Conservation (phyloP, 2,797 vertebrate species). For the Carduelis carduelis region DNA sequence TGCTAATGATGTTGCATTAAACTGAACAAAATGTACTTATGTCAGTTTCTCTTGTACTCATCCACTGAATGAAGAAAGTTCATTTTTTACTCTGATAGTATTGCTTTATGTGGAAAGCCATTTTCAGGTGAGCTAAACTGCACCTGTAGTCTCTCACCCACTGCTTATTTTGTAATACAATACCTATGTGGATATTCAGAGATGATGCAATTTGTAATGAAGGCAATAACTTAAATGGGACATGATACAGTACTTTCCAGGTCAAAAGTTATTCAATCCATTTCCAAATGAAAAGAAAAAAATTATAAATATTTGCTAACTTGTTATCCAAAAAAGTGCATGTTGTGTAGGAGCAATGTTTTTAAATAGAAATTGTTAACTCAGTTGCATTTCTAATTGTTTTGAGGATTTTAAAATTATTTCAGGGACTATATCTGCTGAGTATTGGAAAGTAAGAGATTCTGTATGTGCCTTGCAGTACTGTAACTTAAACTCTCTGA, state of each 20-base stretch:
- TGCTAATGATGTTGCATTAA: slow-evolving; percentile 57
- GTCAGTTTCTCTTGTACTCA: slow-evolving; percentile 31
- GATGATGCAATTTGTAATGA: slow-evolving; percentile 55
- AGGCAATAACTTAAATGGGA: slow-evolving; percentile 71
- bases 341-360: slow-evolving; percentile 68
- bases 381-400: slow-evolving; percentile 79
- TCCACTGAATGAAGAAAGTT: slow-evolving; percentile 19
- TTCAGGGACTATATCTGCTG: slow-evolving; percentile 79
- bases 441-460: slow-evolving; percentile 71
- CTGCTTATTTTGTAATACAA: slow-evolving; percentile 15
- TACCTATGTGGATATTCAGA: slow-evolving; percentile 43
- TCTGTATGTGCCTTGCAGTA: slow-evolving; percentile 83
- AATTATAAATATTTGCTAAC: slow-evolving; percentile 66
- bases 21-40: slow-evolving; percentile 45
- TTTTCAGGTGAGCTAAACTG: not conserved
- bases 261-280: slow-evolving; percentile 36
- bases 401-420: slow-evolving; percentile 71
- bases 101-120: not conserved
- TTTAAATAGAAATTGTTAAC: slow-evolving; percentile 72
- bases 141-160: not conserved
- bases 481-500: slow-evolving; percentile 70
- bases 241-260: slow-evolving; percentile 37
- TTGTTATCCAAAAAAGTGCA: slow-evolving; percentile 70
- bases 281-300: slow-evolving; percentile 60
- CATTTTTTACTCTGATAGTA: not conserved